Evolutionary conservation across 2,797 vertebrate genomes (phyloP), one percentile per base, ranked within the genome.

Genomic region (Podargus strigoides): DNA sequence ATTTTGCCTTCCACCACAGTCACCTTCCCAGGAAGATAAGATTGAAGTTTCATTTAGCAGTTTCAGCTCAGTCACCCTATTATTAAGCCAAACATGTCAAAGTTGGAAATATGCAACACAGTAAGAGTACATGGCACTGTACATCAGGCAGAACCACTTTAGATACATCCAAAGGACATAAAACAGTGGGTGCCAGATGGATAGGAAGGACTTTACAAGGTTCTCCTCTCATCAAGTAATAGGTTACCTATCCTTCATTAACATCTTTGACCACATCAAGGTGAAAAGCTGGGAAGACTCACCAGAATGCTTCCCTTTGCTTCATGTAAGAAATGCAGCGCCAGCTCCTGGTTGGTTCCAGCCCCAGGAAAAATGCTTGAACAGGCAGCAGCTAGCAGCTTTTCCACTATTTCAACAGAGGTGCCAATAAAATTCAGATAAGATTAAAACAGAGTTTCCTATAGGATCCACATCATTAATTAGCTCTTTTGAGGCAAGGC

Each of bases 331-430:
- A 98, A 99, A 94, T 99, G 99, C 96, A 99, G 97, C 1, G 98
- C 98, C 86, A 99, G 96, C 97, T 99, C 99, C 98, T 99, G 99
- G 97, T 99, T 99, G 94, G 99, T 99, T 93, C 99, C 99, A 72
- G 98, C 99, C 47, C 99, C 99, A 80, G 97, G 98, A 96, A 99
- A 97, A 89, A 98, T 98, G 89, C 99, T 99, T 94, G 99, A 99
- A 95, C 99, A 99, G 79, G 99, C 98, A 93, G 99, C 98, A 87
- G 98, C 98, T 97, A 99, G 98, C 87, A 99, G 98, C 95, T 98
- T 98, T 91, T 99, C 98, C 97, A 99, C 99, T 99, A 32, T 96
- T 76, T 93, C 50, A 72, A 81, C 4, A 75, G 37, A 49, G 7
- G 7, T 47, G 80, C 18, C 22, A 94, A 90, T 79, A 18, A 90